Evolutionary conservation across 2,797 vertebrate genomes (phyloP).

Genomic region (Ispidina lecontei): DNA sequence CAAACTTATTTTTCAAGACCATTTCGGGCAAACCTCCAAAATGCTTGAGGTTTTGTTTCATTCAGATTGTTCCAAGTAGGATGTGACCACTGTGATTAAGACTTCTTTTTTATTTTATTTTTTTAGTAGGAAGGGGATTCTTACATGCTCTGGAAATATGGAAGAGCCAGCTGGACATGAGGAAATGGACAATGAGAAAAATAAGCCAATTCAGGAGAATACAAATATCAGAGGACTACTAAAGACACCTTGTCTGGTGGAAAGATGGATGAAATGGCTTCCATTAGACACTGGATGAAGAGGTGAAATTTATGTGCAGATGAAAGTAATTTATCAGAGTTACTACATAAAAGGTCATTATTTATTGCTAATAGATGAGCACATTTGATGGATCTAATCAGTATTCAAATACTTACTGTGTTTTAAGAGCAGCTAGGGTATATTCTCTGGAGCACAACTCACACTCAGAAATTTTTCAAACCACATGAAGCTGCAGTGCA

Average conservation of each 20-base stretch:
- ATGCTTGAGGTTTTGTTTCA: conserved; percentile 2
- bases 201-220: neutral
- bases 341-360: conserved; percentile 41
- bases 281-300: neutral
- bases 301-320: conserved; percentile 23
- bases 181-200: neutral
- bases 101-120: neutral
- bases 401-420: conserved; percentile 14
- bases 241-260: neutral
- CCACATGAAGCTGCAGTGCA: neutral
- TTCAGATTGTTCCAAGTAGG: neutral
- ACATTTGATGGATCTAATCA: conserved; percentile 51
- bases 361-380: conserved; percentile 66
- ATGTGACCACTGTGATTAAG: neutral
- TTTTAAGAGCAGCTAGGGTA: conserved; percentile 25
- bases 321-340: conserved; percentile 38
- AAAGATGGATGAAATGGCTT: neutral
- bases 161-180: neutral
- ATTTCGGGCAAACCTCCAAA: conserved; percentile 26
- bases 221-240: neutral
- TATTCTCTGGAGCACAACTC: neutral
- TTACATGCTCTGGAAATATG: neutral
- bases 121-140: neutral
- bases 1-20: neutral
- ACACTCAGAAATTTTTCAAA: neutral